Evolutionary conservation across 2,888 invertebrate genomes (phyloP).

Genomic region (Trichopoda pennipes): DNA sequence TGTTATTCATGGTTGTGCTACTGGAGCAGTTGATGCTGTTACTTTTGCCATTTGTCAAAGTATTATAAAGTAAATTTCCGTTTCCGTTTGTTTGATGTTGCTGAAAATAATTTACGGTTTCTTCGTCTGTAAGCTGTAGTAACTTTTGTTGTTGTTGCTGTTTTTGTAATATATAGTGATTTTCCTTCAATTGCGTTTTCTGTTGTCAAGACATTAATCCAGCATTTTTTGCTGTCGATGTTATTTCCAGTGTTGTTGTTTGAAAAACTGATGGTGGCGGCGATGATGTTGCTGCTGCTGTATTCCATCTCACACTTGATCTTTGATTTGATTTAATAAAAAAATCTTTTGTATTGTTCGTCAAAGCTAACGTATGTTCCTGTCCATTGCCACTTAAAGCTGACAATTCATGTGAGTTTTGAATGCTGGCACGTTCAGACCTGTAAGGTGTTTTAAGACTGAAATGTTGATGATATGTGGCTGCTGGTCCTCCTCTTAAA

Average conservation of each 20-base stretch:
- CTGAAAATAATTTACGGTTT: constrained; percentile 51
- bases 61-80: constrained; percentile 55
- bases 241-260: constrained; percentile 53
- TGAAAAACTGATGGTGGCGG: constrained; percentile 2
- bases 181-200: too few species aligned
- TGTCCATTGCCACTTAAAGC: constrained; percentile 51
- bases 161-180: constrained; percentile 6
- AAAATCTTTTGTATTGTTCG: constrained; percentile 50
- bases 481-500: constrained; percentile 4
- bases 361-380: constrained; percentile 22
- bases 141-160: constrained; percentile 48
- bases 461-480: constrained; percentile 68
- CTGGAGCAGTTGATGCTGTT: constrained; percentile 17
- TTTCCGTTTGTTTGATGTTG: constrained; percentile 52
- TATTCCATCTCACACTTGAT: constrained; percentile 56
- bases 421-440: constrained; percentile 15
- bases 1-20: constrained; percentile 56
- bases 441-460: constrained; percentile 36
- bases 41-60: constrained; percentile 55
- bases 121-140: constrained; percentile 67
- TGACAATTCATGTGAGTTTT: constrained; percentile 69
- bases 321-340: constrained; percentile 47
- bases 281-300: constrained; percentile 25
- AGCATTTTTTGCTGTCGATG: constrained; percentile 37
- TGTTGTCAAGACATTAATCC: constrained; percentile 57